A percentile compares a stretch with the other conserved stretches of the same genome.
These are phyloP conservation scores for Parus major DNA, from an alignment of 2,113 vertebrate species.

Conservation along the genomic window DNA sequence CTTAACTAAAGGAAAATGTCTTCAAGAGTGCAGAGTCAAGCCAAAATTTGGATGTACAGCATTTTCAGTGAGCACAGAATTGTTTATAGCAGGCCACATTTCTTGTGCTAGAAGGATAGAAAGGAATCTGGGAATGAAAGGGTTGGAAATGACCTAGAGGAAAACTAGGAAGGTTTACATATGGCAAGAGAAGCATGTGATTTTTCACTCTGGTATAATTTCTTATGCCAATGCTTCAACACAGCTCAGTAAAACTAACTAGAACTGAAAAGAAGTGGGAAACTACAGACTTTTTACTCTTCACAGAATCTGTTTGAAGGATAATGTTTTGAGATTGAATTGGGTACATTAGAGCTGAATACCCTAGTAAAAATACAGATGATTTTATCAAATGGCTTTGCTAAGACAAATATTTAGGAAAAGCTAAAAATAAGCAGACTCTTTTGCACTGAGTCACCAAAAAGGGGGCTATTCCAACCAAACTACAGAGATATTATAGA, in stretches of 20 bases:
- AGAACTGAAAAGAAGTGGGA: not conserved
- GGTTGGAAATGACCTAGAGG: not conserved
- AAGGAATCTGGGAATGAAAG: not conserved
- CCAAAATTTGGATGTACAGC: not conserved
- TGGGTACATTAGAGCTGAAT: not conserved
- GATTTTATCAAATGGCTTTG: not conserved
- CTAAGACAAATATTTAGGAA: not conserved
- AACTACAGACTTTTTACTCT: not conserved
- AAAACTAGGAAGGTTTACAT: not conserved
- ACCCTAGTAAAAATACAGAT: not conserved
- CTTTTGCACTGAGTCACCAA: not conserved
- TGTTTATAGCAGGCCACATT: not conserved
- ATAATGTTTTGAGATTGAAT: not conserved
- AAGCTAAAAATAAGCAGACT: not conserved
- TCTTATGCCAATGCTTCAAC: not conserved
- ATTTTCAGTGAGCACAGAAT: not conserved
- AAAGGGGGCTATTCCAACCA: not conserved
- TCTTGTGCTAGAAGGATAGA: not conserved
- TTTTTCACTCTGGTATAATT: not conserved
- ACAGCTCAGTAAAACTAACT: not conserved
- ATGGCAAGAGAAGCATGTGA: not conserved
- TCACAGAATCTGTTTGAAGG: not conserved
- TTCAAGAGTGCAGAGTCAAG: not conserved
- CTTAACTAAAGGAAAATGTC: not conserved
- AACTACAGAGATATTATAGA: not conserved